Base-by-base conservation (phyloP, 2,888 invertebrate genomes). In the Cerceris rybyensis region DNA sequence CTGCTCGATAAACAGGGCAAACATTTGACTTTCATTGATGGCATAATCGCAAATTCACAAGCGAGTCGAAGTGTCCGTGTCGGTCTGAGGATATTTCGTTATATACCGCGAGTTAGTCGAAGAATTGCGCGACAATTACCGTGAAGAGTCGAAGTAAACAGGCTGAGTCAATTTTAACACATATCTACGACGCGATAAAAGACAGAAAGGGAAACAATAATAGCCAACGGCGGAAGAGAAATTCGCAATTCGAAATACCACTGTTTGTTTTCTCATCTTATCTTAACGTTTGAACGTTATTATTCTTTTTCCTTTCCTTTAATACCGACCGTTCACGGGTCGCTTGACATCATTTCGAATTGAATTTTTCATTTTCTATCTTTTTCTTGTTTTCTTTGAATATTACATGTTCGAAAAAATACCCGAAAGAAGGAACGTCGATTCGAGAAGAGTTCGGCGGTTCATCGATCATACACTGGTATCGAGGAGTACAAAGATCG, bases 121-220 rank as follows among this genome's bases (percentile, higher is more conserved):
- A 1, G 28, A 28, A 28, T 28, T 28, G 28, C 28, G 28, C 28
- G 28, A 28, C 28, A 28, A 28, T 28, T 28, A 4, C 28, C 8
- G 46, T 52, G 46, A 69, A 42, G 16, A 43, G 50, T 28, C 64
- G 46, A 46, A 11, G 72, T 41, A 77, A 78, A 72, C 66, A 69
- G 14, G 55, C 9, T 43, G 28, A 43, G 52, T 65, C 17, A 43
- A 2, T n/a, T 63, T 41, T 39, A 65, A 65, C 72, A 41, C 72
- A 77, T 77, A 76, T 55, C 42, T 14, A 46, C 46, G 46, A 11
- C 11, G 17, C 14, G 57, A 55, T 72, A 79, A 78, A 77, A 79
- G 67, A 52, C 9, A 6, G 43, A n/a, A 43, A 49, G 54, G 13
- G 59, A 65, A 76, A 79, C 63, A 74, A 70, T 17, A 78, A 66